Percentiles rank a stretch among this genome's conserved stretches.
Evolutionary conservation across 2,888 invertebrate genomes (phyloP).

Genomic region (Himalopsyche japonica): DNA sequence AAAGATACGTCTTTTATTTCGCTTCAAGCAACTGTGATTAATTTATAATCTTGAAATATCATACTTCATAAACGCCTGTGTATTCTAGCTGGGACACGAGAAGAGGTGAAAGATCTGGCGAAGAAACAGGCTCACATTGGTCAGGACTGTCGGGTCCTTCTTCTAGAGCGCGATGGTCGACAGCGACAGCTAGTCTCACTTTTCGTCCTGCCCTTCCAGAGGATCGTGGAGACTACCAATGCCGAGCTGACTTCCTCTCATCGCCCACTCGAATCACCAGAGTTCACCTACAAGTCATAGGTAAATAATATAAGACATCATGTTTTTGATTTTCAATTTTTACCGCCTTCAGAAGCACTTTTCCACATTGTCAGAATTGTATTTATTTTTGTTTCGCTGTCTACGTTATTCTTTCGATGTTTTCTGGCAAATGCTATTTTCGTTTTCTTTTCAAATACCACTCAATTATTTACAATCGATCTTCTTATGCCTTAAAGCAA

Average conservation of each 20-base stretch:
- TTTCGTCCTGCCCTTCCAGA: conserved; percentile 69
- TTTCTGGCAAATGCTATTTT: too few relatives aligned
- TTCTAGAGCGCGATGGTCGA: conserved; percentile 30
- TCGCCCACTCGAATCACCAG: conserved; percentile 79
- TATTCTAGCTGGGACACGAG: conserved; percentile 38
- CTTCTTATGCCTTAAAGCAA: too few relatives aligned
- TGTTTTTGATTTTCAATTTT: not conserved
- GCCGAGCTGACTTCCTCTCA: conserved; percentile 78
- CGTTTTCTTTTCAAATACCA: too few relatives aligned
- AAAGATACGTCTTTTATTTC: too few relatives aligned
- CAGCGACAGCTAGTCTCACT: conserved; percentile 62
- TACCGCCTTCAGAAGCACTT: too few relatives aligned
- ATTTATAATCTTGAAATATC: too few relatives aligned
- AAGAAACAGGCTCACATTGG: conserved; percentile 46
- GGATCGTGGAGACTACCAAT: conserved; percentile 79
- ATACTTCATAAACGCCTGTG: not conserved
- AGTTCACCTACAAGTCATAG: conserved; percentile 73
- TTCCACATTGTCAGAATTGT: too few relatives aligned
- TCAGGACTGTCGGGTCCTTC: conserved; percentile 24
- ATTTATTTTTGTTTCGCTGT: too few relatives aligned
- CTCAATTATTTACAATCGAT: too few relatives aligned
- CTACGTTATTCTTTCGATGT: too few relatives aligned
- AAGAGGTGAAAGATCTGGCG: conserved; percentile 42
- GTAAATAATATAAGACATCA: conserved; percentile 58
- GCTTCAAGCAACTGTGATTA: too few relatives aligned